These are phyloP conservation scores for Labia minor DNA, from an alignment of 2,888 invertebrate species.

Conservation along the genomic window DNA sequence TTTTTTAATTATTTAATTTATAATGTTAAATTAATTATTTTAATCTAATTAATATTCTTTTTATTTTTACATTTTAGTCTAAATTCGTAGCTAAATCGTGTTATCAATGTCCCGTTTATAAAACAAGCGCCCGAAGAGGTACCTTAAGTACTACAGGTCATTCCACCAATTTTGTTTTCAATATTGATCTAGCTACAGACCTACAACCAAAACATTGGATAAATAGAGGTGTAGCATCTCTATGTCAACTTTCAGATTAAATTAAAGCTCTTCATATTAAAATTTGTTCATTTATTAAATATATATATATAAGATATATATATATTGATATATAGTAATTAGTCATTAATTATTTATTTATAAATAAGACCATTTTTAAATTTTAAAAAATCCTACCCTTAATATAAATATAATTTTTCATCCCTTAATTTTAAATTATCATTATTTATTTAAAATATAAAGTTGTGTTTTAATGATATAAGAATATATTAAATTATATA, in stretches of 20 bases:
- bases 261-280: neutral
- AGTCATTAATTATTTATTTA: no score
- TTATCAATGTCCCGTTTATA: constrained; percentile 70
- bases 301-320: no score
- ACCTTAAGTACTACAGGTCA: constrained; percentile 71
- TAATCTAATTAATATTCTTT: neutral
- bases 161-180: constrained; percentile 74
- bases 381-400: no score
- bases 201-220: constrained; percentile 64
- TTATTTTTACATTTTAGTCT: constrained; percentile 27
- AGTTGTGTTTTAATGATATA: no score
- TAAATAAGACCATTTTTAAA: no score
- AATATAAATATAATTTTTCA: no score
- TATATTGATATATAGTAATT: no score
- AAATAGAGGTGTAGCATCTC: constrained; percentile 62
- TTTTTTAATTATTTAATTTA: neutral
- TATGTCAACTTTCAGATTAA: constrained; percentile 50
- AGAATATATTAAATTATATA: no score
- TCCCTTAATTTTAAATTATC: no score
- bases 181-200: constrained; percentile 50
- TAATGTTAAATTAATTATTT: constrained; percentile 13
- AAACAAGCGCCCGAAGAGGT: constrained; percentile 68
- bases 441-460: no score
- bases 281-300: no score
- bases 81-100: constrained; percentile 44